Evolutionary conservation across 1,140 invertebrate genomes (phyloP), one percentile per base, ranked within the genome.

Genomic region (Whitmania pigra): DNA sequence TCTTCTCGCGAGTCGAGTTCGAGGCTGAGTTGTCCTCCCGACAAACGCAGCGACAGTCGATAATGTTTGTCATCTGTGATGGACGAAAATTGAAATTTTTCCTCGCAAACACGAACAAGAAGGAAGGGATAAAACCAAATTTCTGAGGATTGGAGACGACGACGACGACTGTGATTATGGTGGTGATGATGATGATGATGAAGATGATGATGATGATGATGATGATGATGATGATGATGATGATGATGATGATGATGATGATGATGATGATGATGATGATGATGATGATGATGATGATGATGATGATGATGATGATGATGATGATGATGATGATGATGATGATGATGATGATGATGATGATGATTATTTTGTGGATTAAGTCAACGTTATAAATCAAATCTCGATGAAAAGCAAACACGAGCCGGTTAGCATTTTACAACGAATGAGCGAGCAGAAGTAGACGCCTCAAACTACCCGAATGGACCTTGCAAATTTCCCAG

Each of bases 1-100:
- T 63, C 22, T 63, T 63, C 57, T 63, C 57, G 9, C 6, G 22
- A 63, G 57, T 63, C 57, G 57, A 63, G 22, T 7, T 63, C 29
- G 57, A 63, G 22, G 11, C 5, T n/a, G 43, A 49, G 11, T 49
- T 49, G 43, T 49, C 43, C 43, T 17, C 43, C 43, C 9, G 29
- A 63, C 57, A 63, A 63, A 63, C 22, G 29, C 29, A 63, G 22
- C 57, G 13, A 63, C 29, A 31, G 57, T 63, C 22, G 57, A 63
- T 63, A 31, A 31, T 63, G 57, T 25, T 63, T 22, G 57, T 31
- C 22, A 31, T 63, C 22, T 25, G 22, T 63, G 22, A 63, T 22
- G 22, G 22, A n/a, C 9, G 22, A 25, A 22, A 63, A 63, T 63
- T 63, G 22, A 63, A 25, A 63, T 31, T 63, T 31, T 31, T 7